A percentile compares a stretch with the other conserved stretches of the same genome.
These are phyloP conservation scores for Slavum lentiscoides DNA, from an alignment of 2,888 invertebrate genomes.

Conservation along the genomic window DNA sequence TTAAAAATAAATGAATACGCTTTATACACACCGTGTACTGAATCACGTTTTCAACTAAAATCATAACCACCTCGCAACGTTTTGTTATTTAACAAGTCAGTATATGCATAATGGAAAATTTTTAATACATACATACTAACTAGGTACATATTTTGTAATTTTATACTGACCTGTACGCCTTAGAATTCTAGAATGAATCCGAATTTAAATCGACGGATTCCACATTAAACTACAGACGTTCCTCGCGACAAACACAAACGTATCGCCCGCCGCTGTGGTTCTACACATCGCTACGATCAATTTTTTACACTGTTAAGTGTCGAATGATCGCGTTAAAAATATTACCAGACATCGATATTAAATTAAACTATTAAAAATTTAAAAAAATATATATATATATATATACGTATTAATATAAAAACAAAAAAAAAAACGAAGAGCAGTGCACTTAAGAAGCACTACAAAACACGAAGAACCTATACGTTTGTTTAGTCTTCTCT, in stretches of 20 bases:
- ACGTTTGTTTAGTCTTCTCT: neutral
- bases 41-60: neutral
- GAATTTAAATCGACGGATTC: neutral
- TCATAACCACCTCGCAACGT: neutral
- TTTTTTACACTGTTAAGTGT: neutral
- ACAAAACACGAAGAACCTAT: neutral
- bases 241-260: neutral
- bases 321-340: neutral
- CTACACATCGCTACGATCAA: neutral
- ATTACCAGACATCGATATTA: neutral
- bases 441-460: neutral
- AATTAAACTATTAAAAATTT: neutral
- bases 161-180: slow-evolving; percentile 12
- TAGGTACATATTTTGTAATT: neutral
- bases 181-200: neutral
- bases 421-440: neutral
- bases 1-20: no score
- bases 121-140: neutral
- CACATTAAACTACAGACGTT: neutral
- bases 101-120: neutral
- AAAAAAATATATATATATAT: neutral
- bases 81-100: neutral
- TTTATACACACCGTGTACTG: neutral
- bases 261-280: neutral
- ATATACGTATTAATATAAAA: neutral